Evolutionary conservation across 2,113 vertebrate species (phyloP).

Genomic region (Electrona antarctica): DNA sequence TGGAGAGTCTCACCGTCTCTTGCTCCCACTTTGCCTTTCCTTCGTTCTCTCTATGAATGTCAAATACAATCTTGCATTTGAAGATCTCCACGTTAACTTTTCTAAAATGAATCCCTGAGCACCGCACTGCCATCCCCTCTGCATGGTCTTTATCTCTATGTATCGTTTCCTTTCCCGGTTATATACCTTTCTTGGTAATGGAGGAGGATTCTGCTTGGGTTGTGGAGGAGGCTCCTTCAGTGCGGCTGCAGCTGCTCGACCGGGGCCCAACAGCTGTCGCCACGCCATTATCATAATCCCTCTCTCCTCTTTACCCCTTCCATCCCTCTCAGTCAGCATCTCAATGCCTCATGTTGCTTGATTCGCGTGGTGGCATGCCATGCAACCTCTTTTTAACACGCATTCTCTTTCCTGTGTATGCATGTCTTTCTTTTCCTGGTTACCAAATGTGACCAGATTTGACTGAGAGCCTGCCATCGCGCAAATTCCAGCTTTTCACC

Average conservation of each 20-base stretch:
- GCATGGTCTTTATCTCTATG: conserved; percentile 3
- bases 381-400: background rate
- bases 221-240: conserved; percentile 53
- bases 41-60: no score
- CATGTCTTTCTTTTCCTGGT: no score
- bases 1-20: no score
- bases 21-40: no score
- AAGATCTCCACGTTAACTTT: no score
- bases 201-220: conserved; percentile 54
- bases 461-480: no score
- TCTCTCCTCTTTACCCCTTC: background rate
- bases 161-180: conserved; percentile 10
- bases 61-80: no score
- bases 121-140: no score
- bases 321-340: background rate
- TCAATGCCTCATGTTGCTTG: background rate
- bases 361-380: background rate
- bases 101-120: no score
- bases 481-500: no score
- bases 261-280: conserved; percentile 72
- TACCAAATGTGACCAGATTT: no score
- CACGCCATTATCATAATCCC: conserved; percentile 71
- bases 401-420: background rate
- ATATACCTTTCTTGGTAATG: conserved; percentile 48
- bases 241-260: conserved; percentile 74